Base-by-base conservation (phyloP, 2,888 invertebrate genomes). In the Eubasilissa splendida region DNA sequence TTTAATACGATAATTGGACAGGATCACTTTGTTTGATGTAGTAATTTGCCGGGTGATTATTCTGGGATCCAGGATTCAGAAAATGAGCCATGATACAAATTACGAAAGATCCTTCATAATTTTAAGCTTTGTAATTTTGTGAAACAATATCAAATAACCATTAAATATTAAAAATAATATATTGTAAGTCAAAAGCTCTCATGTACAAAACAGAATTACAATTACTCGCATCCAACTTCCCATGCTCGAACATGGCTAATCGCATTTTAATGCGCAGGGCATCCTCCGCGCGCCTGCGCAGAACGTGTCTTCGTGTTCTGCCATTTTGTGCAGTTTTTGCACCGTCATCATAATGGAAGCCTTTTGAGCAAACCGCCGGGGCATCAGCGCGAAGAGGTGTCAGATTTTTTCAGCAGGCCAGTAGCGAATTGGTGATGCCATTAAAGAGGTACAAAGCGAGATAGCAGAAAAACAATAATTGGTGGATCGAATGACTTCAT, bases 221-320 rank as follows among this genome's bases (percentile, higher is more conserved):
- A 63, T 14, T 10, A 50, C 50, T 68, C 68, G 12, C 22, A 31
- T 42, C 56, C 74, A 66, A 66, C 76, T 82, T 76, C 79, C 79
- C 79, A 82, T 70, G 82, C 73, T 56, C 71, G 70, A 58, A 77
- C 70, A 60, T 74, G 71, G 80, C 82, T 82, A 82, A 82, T 82
- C 80, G 82, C 53, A 80, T 82, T 82, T 80, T 82, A 82, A 82
- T 82, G 82, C 60, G 75, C 65, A 65, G 77, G 42, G 71, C 70
- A 60, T 42, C 66, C 65, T 65, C 77, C 73, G n/a, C 33, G 54
- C 56, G 71, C 33, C 54, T 63, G 63, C 71, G 71, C 71, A 54
- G 71, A 53, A 31, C 54, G 71, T 53, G 54, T 71, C 71, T 54
- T 71, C 71, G 33, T 50, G 52, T n/a, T 9, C 14, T n/a, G 14